phyloP scores from a whole-genome alignment of 2,797 vertebrate species.

The Karalla daura region DNA sequence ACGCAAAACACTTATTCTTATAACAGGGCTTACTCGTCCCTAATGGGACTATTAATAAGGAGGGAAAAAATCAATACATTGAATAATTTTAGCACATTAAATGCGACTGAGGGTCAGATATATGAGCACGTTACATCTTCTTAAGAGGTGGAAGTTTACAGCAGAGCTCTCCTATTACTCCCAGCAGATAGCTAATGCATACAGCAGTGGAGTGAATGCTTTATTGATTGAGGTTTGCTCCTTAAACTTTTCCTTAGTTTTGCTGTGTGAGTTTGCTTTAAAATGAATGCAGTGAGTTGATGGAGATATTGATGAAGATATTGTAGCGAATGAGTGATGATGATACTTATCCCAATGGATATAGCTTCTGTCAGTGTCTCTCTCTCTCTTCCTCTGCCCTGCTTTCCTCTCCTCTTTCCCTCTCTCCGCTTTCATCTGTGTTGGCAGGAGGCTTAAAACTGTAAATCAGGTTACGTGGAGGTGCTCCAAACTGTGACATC shows the following conservation, averaged over 20 bases:
- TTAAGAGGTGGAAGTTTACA: not conserved
- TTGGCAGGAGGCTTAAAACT: slow-evolving; percentile 51
- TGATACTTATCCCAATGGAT: too few species aligned
- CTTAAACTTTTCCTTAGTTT: too few species aligned
- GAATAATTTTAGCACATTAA: slow-evolving; percentile 7
- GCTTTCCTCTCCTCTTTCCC: not conserved
- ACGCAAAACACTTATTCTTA: too few species aligned
- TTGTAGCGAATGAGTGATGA: too few species aligned
- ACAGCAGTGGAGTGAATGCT: not conserved
- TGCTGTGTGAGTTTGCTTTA: not conserved
- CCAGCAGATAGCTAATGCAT: not conserved
- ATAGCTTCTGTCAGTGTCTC: too few species aligned
- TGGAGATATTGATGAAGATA: too few species aligned
- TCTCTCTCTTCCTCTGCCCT: not conserved
- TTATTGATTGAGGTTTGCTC: not conserved
- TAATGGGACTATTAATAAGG: not conserved
- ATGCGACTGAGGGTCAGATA: not conserved
- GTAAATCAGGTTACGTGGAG: slow-evolving; percentile 61
- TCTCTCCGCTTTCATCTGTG: slow-evolving; percentile 23
- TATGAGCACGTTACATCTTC: not conserved
- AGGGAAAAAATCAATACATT: slow-evolving; percentile 6
- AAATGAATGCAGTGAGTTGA: not conserved
- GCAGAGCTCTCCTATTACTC: not conserved
- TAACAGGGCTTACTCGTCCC: too few species aligned
- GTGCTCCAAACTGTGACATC: slow-evolving; percentile 57